Conservation (phyloP, 2,797 vertebrate species). For the Novumbra hubbsi region DNA sequence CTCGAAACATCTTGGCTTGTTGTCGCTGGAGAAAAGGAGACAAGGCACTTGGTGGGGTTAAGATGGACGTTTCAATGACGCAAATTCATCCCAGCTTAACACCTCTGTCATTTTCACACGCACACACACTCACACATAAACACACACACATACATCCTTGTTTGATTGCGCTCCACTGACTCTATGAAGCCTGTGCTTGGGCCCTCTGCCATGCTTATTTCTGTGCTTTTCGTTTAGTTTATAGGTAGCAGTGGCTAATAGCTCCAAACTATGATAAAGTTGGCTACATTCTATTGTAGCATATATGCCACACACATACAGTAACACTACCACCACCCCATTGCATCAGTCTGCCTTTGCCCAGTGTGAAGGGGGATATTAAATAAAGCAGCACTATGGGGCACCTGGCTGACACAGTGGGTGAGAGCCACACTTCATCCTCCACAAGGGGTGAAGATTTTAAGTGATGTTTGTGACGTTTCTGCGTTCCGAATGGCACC, state of each 20-base stretch:
- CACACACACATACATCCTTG: constrained; percentile 57
- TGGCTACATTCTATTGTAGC: constrained; percentile 66
- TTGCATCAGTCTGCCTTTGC: constrained; percentile 55
- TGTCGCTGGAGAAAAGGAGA: constrained; percentile 54
- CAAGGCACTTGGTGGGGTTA: constrained; percentile 74
- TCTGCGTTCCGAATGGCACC: constrained; percentile 18
- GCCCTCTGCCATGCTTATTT: constrained; percentile 42
- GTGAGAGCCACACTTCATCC: constrained; percentile 63
- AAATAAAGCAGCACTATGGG: constrained; percentile 63
- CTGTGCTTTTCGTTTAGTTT: constrained; percentile 46
- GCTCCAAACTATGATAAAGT: constrained; percentile 71
- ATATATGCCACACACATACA: neutral
- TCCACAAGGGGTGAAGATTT: constrained; percentile 55
- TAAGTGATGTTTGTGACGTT: constrained; percentile 54
- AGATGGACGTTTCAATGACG: constrained; percentile 72
- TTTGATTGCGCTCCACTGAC: constrained; percentile 60
- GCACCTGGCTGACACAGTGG: constrained; percentile 49
- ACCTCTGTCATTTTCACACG: constrained; percentile 57
- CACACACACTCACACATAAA: constrained; percentile 22
- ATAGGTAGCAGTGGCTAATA: constrained; percentile 67
- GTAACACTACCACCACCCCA: constrained; percentile 42
- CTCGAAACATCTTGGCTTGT: constrained; percentile 75
- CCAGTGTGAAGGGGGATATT: constrained; percentile 59
- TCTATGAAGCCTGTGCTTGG: constrained; percentile 47
- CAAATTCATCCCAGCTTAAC: constrained; percentile 62